phyloP scores from a whole-genome alignment of 2,888 invertebrate species.

The Drosophila austrosaltans region DNA sequence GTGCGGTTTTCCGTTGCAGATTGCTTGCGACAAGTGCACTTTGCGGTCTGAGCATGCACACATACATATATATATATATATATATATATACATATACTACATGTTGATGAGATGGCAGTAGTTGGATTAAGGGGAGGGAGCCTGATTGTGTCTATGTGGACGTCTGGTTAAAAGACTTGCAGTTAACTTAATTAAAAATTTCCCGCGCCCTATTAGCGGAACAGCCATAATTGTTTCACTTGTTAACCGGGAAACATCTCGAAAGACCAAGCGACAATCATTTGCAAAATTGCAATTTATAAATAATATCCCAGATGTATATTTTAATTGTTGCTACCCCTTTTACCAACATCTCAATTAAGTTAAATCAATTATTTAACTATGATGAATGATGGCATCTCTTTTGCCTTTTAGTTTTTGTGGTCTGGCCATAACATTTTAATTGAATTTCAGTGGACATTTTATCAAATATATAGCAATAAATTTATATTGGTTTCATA shows the following conservation, averaged over 20 bases:
- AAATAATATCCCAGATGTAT: slow-evolving; percentile 50
- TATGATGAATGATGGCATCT: slow-evolving; percentile 25
- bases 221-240: neutral
- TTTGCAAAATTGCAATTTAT: slow-evolving; percentile 14
- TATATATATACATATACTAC: neutral
- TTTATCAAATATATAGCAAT: slow-evolving; percentile 70
- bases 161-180: slow-evolving; percentile 24
- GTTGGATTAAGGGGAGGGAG: neutral
- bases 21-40: slow-evolving; percentile 31
- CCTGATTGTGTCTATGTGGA: slow-evolving; percentile 26
- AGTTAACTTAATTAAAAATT: slow-evolving; percentile 48
- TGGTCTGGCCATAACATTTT: slow-evolving; percentile 29
- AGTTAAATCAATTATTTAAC: slow-evolving; percentile 57
- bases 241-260: neutral
- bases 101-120: too few relatives aligned
- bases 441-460: slow-evolving; percentile 57
- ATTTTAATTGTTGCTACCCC: slow-evolving; percentile 56
- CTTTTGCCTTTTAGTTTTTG: neutral
- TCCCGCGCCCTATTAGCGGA: slow-evolving; percentile 18
- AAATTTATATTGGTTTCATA: slow-evolving; percentile 45
- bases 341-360: slow-evolving; percentile 51
- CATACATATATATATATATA: too few relatives aligned
- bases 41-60: slow-evolving; percentile 7
- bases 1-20: slow-evolving; percentile 38
- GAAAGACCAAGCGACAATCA: slow-evolving; percentile 2